Base-by-base conservation (phyloP, 2,888 invertebrate species). In the Parascotia fuliginaria region DNA sequence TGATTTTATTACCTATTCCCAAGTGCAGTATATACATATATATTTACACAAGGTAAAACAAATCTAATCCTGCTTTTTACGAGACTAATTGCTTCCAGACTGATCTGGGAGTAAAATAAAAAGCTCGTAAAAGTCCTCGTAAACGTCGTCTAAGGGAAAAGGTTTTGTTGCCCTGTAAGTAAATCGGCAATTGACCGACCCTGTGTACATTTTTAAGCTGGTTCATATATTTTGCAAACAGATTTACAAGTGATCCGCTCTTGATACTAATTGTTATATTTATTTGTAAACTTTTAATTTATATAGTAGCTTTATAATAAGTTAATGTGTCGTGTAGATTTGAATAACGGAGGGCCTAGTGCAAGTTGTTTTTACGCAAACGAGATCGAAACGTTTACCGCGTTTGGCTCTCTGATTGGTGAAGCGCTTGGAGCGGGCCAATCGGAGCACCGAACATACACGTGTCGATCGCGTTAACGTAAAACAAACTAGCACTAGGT, bases 111-210 rank as follows among this genome's bases (percentile, higher is more conserved):
- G 38, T 39, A 15, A 32, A 42, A 36, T 42, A 48, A 48, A 42
- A 38, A 31, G 13, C 34, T 47, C 41, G 36, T 47, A 41, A 47
- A 47, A 12, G 28, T 47, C 22, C 11, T 36, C 41, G 29, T 47
- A 32, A 48, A 32, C 24, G 37, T 14, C 41, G 12, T 41, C 16
- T 9, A 14, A 27, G 34, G 36, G 16, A 14, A 34, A 48, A 37
- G 48, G 37, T 48, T 48, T 48, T 36, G 41, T 40, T 42, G 48
- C 36, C 33, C 37, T 22, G 29, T 31, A 37, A 42, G 41, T 37
- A 42, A 48, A 48, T 39, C 40, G 36, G 22, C 42, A 24, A 48
- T 42, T 31, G 48, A 15, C 32, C 31, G n/a, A 46, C 34, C 27
- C 41, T 36, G n/a, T 15, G 27, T 34, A 41, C 14, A 47, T 36